A percentile compares a stretch with the other conserved stretches of the same genome.
These are phyloP conservation scores for Xiphorhynchus erythropygius DNA, from an alignment of 2,797 vertebrate genomes.

Conservation along the genomic window DNA sequence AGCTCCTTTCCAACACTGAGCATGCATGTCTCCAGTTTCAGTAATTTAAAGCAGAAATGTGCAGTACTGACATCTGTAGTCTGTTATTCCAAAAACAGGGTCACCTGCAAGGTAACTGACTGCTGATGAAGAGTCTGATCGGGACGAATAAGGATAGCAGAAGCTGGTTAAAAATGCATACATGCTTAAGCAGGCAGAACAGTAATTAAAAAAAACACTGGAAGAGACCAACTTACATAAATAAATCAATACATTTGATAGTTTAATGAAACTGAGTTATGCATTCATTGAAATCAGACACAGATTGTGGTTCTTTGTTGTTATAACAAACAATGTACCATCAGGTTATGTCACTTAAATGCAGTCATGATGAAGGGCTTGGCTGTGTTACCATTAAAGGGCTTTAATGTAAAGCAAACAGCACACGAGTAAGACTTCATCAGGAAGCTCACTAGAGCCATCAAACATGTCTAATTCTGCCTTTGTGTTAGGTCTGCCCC, in stretches of 20 bases:
- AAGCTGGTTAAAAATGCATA: background rate
- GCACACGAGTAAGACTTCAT: background rate
- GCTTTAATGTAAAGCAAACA: background rate
- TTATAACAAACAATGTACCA: background rate
- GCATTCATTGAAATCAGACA: background rate
- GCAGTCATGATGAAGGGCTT: fast-evolving
- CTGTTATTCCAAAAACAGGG: background rate
- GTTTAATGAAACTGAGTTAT: background rate
- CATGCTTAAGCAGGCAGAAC: background rate
- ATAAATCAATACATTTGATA: background rate
- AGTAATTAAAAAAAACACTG: background rate
- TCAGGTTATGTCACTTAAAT: background rate
- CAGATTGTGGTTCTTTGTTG: background rate
- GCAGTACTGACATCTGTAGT: background rate
- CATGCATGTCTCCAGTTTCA: background rate
- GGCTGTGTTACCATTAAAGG: background rate
- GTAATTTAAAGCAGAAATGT: background rate
- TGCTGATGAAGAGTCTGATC: background rate
- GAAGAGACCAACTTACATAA: background rate
- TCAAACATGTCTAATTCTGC: background rate
- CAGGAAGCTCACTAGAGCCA: background rate
- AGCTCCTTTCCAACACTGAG: background rate
- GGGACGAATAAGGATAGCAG: background rate
- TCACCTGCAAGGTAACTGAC: background rate
- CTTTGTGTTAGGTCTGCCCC: background rate